Base-by-base conservation (phyloP, 2,113 vertebrate species). In the Oreochromis tanganicae region DNA sequence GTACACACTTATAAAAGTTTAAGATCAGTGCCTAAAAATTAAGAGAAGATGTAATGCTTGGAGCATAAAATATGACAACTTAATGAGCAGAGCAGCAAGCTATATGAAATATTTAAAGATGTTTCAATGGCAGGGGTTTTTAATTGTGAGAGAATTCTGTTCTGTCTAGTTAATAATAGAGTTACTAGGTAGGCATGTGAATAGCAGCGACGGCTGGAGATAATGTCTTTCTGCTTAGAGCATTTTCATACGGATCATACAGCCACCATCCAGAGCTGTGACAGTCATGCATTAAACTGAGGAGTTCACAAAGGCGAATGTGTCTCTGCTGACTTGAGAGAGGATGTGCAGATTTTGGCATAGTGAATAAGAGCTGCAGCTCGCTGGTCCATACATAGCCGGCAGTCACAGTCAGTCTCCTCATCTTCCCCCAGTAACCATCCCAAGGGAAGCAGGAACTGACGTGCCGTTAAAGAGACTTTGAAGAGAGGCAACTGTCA, bases 401-500 rank as follows among this genome's bases (percentile, higher is more conserved):
- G 48, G 90, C 92, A 94, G 87, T 81, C 89, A 92, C 86, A 80
- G 84, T 87, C 92, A 87, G 85, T 78, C 88, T 93, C 89, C 87
- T 91, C 89, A 87, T 92, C 92, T 82, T 85, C 89, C 88, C 87
- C 55, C 85, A 81, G 90, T 85, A 82, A 84, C 55, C 79, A 3
- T 95, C 95, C 91, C 95, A 86, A 88, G 93, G 94, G 92, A 93
- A 83, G 83, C 79, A 82, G 75, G 83, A 92, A 91, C 63, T 91
- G 93, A 91, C 90, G 87, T 86, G 94, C 91, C 82, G 89, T 92
- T 94, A 93, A 94, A 92, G 93, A 81, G 71, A 86, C 92, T 96
- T 95, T 94, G 92, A 95, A 93, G 90, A 90, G 80, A 92, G 83
- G 90, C 88, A 85, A 91, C 94, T 95, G 94, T 94, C 94, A 94